Conservation (phyloP, 2,888 invertebrate species). For the Tinea pellionella region DNA sequence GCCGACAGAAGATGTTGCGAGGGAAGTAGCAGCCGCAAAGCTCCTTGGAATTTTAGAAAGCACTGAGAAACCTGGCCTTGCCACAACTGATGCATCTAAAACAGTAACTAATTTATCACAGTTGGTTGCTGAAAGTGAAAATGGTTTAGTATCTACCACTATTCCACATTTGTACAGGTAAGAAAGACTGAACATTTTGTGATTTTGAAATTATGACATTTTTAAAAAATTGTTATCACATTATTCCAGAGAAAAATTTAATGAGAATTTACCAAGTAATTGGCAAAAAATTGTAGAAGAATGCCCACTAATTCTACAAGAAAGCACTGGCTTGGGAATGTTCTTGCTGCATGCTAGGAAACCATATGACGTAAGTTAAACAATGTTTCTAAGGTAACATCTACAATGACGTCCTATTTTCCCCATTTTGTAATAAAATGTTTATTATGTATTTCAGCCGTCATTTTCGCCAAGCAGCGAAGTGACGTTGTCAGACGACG, state of each 20-base stretch:
- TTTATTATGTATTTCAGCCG: not conserved
- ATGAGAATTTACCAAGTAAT: conserved; percentile 75
- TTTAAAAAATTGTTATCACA: no score
- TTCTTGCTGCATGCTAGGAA: not conserved
- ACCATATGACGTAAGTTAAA: not conserved
- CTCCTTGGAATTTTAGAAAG: conserved; percentile 45
- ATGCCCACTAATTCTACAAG: conserved; percentile 65
- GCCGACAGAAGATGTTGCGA: conserved; percentile 47
- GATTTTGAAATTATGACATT: no score
- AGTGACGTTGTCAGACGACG: not conserved
- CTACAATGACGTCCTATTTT: no score
- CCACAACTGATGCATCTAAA: conserved; percentile 32
- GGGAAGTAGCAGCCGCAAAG: conserved; percentile 50
- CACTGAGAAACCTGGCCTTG: conserved; percentile 37
- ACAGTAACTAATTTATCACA: conserved; percentile 39
- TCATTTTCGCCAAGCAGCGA: not conserved
- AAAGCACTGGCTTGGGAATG: conserved; percentile 39
- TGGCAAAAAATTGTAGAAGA: conserved; percentile 74
- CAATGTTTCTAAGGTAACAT: not conserved
- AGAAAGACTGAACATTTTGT: no score
- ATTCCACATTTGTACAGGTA: conserved; percentile 69
- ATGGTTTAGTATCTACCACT: conserved; percentile 70
- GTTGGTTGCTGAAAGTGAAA: conserved; percentile 55
- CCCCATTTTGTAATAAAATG: no score
- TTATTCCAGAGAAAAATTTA: conserved; percentile 66